Conservation (phyloP, 2,888 invertebrate species). For the Neoaliturus tenellus region DNA sequence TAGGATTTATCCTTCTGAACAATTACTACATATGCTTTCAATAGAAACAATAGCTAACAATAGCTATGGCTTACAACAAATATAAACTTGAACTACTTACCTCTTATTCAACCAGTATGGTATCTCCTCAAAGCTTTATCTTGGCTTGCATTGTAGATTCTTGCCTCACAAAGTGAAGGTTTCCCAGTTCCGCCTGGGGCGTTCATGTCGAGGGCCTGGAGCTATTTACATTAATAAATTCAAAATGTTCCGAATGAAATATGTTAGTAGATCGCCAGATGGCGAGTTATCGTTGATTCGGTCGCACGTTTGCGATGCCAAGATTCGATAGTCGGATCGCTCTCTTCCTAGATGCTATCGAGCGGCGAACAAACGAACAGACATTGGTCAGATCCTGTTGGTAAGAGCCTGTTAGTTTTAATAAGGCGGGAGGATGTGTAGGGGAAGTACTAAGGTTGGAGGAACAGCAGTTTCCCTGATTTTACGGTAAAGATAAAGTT, state of each 20-base stretch:
- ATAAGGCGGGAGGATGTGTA: background rate
- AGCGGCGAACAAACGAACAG: background rate
- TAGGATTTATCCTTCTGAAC: too few species aligned
- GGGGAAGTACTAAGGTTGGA: background rate
- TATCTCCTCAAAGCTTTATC: too few species aligned
- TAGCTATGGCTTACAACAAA: too few species aligned
- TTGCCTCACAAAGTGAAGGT: background rate
- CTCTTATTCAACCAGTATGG: too few species aligned
- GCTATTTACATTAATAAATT: conserved; percentile 51
- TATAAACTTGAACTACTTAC: too few species aligned
- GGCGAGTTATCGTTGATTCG: conserved; percentile 26
- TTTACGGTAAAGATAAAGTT: too few species aligned
- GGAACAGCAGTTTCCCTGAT: too few species aligned
- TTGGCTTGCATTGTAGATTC: too few species aligned
- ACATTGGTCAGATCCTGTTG: background rate
- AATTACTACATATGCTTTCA: too few species aligned
- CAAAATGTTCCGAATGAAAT: conserved; percentile 44
- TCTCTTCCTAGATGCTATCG: conserved; percentile 38
- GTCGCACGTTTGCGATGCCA: background rate
- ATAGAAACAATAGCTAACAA: too few species aligned
- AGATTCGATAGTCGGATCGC: background rate
- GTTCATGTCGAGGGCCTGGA: conserved; percentile 8
- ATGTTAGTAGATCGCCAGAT: conserved; percentile 39
- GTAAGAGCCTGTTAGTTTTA: background rate
- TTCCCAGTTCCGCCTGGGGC: background rate